Percentiles rank a stretch among this genome's conserved stretches.
Conservation (phyloP, 2,888 invertebrate genomes). For the Notodromas monacha region DNA sequence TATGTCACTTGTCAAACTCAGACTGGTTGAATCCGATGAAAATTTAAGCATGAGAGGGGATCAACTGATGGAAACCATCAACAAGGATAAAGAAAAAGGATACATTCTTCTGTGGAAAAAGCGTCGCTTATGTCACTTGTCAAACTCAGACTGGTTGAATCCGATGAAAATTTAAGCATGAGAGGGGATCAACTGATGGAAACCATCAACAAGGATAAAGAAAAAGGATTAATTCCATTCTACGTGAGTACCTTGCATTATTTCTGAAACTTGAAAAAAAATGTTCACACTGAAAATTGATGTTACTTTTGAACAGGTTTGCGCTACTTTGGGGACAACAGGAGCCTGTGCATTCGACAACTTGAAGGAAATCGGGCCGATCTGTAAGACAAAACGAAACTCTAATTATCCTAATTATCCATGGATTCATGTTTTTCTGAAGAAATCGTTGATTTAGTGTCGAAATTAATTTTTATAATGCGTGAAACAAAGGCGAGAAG, state of each 20-base stretch:
- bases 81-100: conserved; percentile 42
- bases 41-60: conserved; percentile 49
- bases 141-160: conserved; percentile 63
- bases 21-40: too few species aligned
- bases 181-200: conserved; percentile 40
- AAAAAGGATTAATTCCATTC: conserved; percentile 56
- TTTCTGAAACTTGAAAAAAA: background rate
- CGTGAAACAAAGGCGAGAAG: conserved; percentile 28
- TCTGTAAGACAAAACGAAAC: too few species aligned
- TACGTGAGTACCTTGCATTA: conserved; percentile 30
- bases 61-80: conserved; percentile 39
- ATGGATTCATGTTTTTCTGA: too few species aligned
- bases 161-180: conserved; percentile 50
- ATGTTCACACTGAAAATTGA: conserved; percentile 5
- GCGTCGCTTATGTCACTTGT: conserved; percentile 76
- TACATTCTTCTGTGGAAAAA: conserved; percentile 82
- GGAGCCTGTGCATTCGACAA: conserved; percentile 89
- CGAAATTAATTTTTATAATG: too few species aligned
- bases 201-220: conserved; percentile 43
- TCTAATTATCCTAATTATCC: too few species aligned
- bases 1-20: too few species aligned
- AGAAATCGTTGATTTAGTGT: too few species aligned
- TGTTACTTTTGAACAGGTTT: conserved; percentile 31
- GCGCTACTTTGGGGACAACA: conserved; percentile 80
- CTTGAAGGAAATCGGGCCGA: conserved; percentile 27